These are phyloP conservation scores for Exocentrus adspersus DNA, from an alignment of 2,888 invertebrate genomes.

Conservation along the genomic window DNA sequence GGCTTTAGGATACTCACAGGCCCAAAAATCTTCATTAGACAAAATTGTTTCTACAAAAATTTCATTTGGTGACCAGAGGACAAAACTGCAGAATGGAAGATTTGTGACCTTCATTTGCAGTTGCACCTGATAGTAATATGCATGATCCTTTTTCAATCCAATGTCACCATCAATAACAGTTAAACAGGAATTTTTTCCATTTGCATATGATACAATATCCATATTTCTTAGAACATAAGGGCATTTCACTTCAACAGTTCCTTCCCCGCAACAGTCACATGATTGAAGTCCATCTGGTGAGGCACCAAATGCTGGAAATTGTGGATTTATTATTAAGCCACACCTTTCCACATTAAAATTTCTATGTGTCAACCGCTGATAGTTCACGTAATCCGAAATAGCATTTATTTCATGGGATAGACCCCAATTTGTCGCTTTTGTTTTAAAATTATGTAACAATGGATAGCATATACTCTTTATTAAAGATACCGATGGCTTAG, in stretches of 20 bases:
- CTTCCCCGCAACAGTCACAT: not conserved
- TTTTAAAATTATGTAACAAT: not conserved
- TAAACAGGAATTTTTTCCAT: not conserved
- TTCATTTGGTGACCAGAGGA: too few relatives aligned
- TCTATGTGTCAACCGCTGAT: not conserved
- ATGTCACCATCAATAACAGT: not conserved
- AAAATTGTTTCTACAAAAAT: too few relatives aligned
- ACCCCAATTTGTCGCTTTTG: not conserved
- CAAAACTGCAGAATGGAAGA: not conserved
- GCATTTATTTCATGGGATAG: not conserved
- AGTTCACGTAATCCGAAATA: not conserved
- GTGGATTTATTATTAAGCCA: not conserved
- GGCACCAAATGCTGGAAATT: not conserved
- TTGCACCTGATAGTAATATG: not conserved
- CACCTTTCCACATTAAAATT: not conserved
- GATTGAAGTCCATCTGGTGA: not conserved
- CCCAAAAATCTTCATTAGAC: too few relatives aligned
- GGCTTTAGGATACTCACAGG: too few relatives aligned
- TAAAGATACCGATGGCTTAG: not conserved
- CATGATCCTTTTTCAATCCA: not conserved
- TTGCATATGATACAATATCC: not conserved
- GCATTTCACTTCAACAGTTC: not conserved
- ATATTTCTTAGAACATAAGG: not conserved
- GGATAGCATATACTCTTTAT: not conserved
- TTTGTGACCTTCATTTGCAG: not conserved